Evolutionary conservation across 2,888 invertebrate genomes (phyloP).

Genomic region (Adelphocoris suturalis): DNA sequence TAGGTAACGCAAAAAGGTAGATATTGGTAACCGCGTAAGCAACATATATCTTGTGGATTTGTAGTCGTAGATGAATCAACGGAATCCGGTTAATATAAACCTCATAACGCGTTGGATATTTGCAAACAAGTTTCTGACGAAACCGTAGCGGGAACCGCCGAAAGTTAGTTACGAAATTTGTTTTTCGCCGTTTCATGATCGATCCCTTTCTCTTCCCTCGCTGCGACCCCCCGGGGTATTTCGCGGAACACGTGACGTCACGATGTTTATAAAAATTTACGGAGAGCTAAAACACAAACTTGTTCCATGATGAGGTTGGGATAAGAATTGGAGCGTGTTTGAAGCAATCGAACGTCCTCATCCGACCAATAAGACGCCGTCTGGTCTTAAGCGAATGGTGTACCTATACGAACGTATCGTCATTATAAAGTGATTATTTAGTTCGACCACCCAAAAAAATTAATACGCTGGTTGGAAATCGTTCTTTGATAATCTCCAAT

Average conservation of each 20-base stretch:
- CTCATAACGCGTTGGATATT: background rate
- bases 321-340: background rate
- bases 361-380: background rate
- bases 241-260: background rate
- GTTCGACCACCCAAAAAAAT: background rate
- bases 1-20: no score
- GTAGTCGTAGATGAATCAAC: background rate
- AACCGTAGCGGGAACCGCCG: background rate
- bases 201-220: background rate
- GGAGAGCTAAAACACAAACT: background rate
- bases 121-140: conserved; percentile 24
- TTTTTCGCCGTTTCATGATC: conserved; percentile 21
- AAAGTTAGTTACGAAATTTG: conserved; percentile 25
- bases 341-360: background rate
- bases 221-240: background rate
- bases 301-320: background rate
- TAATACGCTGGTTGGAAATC: no score
- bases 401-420: background rate
- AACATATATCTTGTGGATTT: no score
- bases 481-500: no score
- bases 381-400: background rate
- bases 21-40: no score
- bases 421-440: no score
- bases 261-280: background rate
- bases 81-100: background rate